A percentile compares a stretch with the other conserved stretches of the same genome.
These are phyloP conservation scores for Crotalus adamanteus DNA, from an alignment of 2,797 vertebrate species.

Conservation along the genomic window DNA sequence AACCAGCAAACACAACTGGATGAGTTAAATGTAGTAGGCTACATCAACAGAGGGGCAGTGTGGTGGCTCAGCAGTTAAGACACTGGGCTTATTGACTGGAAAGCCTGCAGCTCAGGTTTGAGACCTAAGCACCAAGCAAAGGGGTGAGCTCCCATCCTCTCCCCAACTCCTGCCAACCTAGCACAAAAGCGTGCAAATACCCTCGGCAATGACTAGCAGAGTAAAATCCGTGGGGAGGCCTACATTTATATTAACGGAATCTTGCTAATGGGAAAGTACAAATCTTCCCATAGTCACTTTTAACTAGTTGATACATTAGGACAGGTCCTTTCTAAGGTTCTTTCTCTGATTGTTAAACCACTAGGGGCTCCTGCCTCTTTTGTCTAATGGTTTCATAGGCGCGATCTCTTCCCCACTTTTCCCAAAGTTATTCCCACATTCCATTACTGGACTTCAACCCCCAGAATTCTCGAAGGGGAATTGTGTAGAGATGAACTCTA, in stretches of 20 bases:
- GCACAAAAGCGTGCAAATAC: background rate
- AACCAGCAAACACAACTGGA: background rate
- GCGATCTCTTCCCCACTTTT: background rate
- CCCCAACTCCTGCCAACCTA: background rate
- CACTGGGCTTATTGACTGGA: background rate
- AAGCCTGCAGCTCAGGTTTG: background rate
- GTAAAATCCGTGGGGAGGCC: background rate
- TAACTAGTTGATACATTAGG: background rate
- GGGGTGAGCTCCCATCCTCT: background rate
- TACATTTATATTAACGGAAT: background rate
- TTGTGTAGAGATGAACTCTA: background rate
- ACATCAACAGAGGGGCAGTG: background rate
- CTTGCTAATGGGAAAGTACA: background rate
- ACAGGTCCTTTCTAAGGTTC: background rate
- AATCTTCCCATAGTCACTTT: background rate
- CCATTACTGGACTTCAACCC: background rate
- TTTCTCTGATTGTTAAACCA: background rate
- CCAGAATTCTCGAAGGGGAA: background rate
- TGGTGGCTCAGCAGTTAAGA: background rate
- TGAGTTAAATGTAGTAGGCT: background rate
- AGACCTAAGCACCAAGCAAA: background rate
- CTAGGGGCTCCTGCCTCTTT: background rate
- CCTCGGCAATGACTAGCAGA: background rate
- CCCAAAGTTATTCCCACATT: background rate
- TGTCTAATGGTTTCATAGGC: background rate